Conservation (phyloP, 2,113 vertebrate genomes). For the Calidris pygmaea region DNA sequence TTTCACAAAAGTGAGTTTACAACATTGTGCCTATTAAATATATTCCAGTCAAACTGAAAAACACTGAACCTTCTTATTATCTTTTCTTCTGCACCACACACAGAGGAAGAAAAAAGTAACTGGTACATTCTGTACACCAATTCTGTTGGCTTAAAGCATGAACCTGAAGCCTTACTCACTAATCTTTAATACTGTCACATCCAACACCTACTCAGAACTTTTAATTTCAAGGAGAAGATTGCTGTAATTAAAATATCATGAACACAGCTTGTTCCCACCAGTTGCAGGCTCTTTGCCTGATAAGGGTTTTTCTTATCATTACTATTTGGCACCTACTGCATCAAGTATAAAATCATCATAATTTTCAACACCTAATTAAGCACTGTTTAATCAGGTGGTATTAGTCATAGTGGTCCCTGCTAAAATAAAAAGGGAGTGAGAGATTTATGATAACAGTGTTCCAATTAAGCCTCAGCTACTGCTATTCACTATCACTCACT, state of each 20-base stretch:
- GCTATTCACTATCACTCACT: not conserved
- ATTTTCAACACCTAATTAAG: slow-evolving; percentile 44
- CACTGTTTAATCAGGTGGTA: slow-evolving; percentile 23
- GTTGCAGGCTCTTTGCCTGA: not conserved
- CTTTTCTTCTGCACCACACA: not conserved
- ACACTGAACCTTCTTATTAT: not conserved
- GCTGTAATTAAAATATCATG: not conserved
- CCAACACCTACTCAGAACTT: not conserved
- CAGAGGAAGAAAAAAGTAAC: not conserved
- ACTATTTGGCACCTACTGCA: not conserved
- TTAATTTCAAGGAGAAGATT: not conserved
- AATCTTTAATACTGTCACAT: not conserved
- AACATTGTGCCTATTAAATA: not conserved
- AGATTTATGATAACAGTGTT: not conserved
- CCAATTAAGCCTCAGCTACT: not conserved
- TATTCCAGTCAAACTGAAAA: not conserved
- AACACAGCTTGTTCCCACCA: not conserved
- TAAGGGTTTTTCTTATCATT: not conserved
- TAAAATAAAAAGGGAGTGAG: not conserved
- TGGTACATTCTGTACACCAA: accelerated
- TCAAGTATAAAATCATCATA: not conserved
- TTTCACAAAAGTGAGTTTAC: not conserved
- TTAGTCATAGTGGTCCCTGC: not conserved
- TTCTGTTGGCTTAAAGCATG: not conserved
- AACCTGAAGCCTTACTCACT: not conserved